Conservation (phyloP, 1,140 invertebrate genomes). For the Aphelenchoides avenae region DNA sequence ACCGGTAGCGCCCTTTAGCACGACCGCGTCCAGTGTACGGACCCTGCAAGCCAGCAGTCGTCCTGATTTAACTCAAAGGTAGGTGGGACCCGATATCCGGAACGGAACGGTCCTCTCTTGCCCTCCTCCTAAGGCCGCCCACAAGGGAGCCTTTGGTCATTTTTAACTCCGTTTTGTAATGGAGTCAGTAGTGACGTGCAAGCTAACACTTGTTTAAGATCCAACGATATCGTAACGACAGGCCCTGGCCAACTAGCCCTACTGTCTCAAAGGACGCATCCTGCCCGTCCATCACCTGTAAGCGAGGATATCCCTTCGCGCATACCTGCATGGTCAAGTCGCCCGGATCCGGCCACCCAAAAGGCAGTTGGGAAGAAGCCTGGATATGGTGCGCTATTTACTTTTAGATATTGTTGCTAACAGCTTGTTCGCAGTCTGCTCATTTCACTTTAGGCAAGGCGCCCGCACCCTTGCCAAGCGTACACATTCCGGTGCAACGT, state of each 20-base stretch:
- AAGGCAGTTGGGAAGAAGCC: not conserved
- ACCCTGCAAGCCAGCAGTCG: too few species aligned
- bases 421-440: not conserved
- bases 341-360: not conserved
- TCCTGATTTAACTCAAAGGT: too few species aligned
- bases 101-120: too few species aligned
- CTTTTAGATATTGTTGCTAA: not conserved
- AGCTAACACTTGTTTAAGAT: not conserved
- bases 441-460: constrained; percentile 7
- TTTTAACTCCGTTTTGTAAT: too few species aligned
- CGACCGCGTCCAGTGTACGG: too few species aligned
- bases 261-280: not conserved
- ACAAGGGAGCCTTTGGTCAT: too few species aligned
- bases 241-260: not conserved
- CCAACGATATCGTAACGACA: not conserved
- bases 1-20: too few species aligned
- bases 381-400: constrained; percentile 1
- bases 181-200: too few species aligned
- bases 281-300: not conserved
- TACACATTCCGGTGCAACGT: constrained; percentile 9
- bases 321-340: not conserved
- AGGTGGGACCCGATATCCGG: too few species aligned
- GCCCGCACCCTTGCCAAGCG: not conserved
- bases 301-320: constrained; percentile 1
- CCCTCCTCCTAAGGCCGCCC: too few species aligned